Conservation (phyloP, 2,888 invertebrate species). For the Mermis nigrescens region DNA sequence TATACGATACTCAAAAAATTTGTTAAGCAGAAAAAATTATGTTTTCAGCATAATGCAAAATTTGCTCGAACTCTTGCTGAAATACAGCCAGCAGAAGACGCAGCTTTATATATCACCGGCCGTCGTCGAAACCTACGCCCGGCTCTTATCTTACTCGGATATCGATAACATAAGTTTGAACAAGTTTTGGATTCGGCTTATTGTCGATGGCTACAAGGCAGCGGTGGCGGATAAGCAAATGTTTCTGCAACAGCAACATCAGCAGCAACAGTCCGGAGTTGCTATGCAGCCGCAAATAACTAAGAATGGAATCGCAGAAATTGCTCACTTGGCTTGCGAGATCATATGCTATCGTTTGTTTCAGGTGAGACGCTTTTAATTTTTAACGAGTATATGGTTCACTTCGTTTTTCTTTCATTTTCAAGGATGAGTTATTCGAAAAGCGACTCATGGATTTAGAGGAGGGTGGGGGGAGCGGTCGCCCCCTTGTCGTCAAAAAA, state of each 20-base stretch:
- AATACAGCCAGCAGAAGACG: neutral
- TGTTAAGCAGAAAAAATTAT: too few species aligned
- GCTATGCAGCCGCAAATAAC: neutral
- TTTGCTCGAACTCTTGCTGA: neutral
- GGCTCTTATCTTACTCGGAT: conserved; percentile 2
- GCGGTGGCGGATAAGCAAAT: neutral
- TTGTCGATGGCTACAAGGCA: neutral
- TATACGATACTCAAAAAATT: too few species aligned
- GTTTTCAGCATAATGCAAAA: neutral
- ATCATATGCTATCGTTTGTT: conserved; percentile 2
- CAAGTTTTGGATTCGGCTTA: neutral
- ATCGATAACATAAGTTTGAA: neutral
- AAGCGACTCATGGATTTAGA: too few species aligned
- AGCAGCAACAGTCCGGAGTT: neutral
- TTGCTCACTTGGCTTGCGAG: neutral
- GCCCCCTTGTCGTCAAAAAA: too few species aligned
- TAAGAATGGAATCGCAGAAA: neutral
- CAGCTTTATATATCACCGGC: neutral
- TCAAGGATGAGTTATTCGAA: too few species aligned
- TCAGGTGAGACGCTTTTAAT: too few species aligned
- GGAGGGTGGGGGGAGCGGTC: too few species aligned
- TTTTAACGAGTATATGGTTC: too few species aligned
- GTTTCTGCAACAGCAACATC: neutral
- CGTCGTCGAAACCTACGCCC: neutral
- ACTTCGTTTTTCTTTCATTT: too few species aligned